Evolutionary conservation across 23 tunicate genomes (phyloP).

Genomic region (Ciona savignyi): DNA sequence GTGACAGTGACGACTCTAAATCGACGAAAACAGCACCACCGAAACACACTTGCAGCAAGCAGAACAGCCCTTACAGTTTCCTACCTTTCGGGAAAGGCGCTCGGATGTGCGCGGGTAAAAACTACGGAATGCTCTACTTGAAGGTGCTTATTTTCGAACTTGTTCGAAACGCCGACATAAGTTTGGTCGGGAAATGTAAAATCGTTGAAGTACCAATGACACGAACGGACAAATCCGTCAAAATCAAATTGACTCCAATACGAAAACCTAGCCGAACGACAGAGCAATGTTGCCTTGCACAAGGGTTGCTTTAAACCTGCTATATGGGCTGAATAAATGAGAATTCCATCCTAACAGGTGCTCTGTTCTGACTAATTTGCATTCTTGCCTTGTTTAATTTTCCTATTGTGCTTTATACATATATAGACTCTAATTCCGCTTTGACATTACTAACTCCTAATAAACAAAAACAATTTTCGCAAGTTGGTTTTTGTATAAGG

Average conservation of each 20-base stretch:
- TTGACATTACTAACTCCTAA: not conserved
- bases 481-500: not conserved
- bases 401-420: not conserved
- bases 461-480: not conserved
- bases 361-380: no score
- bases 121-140: slow-evolving; percentile 74
- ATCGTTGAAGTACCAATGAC: slow-evolving; percentile 71
- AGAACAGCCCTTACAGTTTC: slow-evolving; percentile 50
- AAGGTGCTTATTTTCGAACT: slow-evolving; percentile 52
- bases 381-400: not conserved
- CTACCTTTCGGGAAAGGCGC: slow-evolving; percentile 87
- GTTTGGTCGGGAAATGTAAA: slow-evolving; percentile 5
- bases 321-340: no score
- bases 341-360: no score
- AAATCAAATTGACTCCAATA: slow-evolving; percentile 20
- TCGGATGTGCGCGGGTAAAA: slow-evolving; percentile 92
- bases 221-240: slow-evolving; percentile 59
- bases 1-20: not conserved
- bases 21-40: not conserved
- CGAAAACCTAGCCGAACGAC: no score
- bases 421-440: not conserved
- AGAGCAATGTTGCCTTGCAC: no score
- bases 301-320: no score
- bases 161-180: slow-evolving; percentile 33
- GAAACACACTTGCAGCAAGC: slow-evolving; percentile 15